phyloP scores from a whole-genome alignment of 2,113 vertebrate genomes.

The Carassius carassius region DNA sequence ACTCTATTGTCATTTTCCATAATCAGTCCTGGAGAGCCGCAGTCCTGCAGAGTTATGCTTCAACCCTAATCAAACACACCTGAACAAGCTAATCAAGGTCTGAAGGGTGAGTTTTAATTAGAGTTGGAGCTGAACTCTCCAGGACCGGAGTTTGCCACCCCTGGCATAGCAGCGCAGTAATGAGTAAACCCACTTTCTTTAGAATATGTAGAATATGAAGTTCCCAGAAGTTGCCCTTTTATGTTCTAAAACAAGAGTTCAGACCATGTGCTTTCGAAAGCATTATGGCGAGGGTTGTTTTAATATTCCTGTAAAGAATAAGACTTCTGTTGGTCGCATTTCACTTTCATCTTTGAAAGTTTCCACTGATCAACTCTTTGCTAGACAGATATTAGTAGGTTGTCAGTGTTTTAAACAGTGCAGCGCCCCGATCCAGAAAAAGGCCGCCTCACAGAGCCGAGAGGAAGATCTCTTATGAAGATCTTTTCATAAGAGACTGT shows the following conservation, averaged over 20 bases:
- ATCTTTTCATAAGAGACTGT: constrained; percentile 43
- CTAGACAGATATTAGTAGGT: not conserved
- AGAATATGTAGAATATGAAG: not conserved
- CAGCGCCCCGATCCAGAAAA: constrained; percentile 16
- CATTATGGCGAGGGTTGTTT: not conserved
- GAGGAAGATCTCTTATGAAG: constrained; percentile 34
- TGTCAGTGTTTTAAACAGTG: not conserved
- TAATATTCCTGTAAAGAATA: not conserved
- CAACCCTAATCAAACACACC: too few relatives aligned
- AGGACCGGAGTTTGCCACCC: too few relatives aligned
- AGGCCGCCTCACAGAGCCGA: constrained; percentile 32
- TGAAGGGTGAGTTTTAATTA: too few relatives aligned
- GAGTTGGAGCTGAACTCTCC: too few relatives aligned
- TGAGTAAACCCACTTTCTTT: not conserved
- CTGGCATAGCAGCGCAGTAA: not conserved
- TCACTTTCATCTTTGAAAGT: not conserved
- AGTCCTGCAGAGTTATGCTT: too few relatives aligned
- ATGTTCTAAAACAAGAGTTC: not conserved
- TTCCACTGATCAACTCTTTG: constrained; percentile 11
- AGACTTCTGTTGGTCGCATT: constrained; percentile 3
- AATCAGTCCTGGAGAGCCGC: too few relatives aligned
- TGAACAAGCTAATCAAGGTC: too few relatives aligned
- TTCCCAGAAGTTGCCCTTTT: too few relatives aligned
- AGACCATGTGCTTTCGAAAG: not conserved
- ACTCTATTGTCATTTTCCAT: constrained; percentile 68